Conservation (phyloP, 2,888 invertebrate genomes). For the Ceraclea dissimilis region DNA sequence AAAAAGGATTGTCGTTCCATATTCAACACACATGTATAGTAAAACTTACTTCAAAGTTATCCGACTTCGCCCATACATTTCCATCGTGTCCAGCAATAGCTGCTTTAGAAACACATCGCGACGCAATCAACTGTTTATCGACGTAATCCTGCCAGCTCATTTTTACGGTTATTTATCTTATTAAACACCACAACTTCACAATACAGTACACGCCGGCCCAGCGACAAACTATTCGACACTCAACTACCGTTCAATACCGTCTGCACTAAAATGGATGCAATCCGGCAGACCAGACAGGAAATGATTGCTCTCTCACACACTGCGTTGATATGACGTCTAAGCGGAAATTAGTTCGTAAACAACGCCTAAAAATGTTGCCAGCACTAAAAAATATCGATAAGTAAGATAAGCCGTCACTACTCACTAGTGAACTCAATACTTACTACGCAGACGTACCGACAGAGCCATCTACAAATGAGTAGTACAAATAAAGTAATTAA, state of each 20-base stretch:
- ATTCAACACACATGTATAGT: slow-evolving; percentile 12
- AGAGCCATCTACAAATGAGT: too few species aligned
- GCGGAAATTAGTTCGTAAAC: slow-evolving; percentile 20
- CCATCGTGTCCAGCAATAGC: slow-evolving; percentile 94
- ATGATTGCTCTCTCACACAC: slow-evolving; percentile 4
- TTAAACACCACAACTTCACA: slow-evolving; percentile 18
- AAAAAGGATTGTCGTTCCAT: neutral
- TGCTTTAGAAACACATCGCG: slow-evolving; percentile 90
- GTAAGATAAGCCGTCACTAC: too few species aligned
- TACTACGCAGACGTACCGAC: too few species aligned
- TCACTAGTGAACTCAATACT: too few species aligned
- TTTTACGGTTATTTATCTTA: slow-evolving; percentile 33
- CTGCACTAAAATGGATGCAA: slow-evolving; percentile 23
- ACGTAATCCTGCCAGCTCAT: slow-evolving; percentile 99
- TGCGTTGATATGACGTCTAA: slow-evolving; percentile 16
- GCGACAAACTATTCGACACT: slow-evolving; percentile 18
- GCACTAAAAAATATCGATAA: neutral
- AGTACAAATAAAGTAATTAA: too few species aligned
- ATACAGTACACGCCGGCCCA: slow-evolving; percentile 10
- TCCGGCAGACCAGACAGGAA: slow-evolving; percentile 19
- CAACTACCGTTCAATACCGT: slow-evolving; percentile 16
- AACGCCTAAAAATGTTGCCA: slow-evolving; percentile 6
- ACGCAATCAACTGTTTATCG: slow-evolving; percentile 93
- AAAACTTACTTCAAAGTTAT: slow-evolving; percentile 83
- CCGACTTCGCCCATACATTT: slow-evolving; percentile 91